Evolutionary conservation across 2,113 vertebrate species (phyloP).

Genomic region (Lagenorhynchus albirostris): DNA sequence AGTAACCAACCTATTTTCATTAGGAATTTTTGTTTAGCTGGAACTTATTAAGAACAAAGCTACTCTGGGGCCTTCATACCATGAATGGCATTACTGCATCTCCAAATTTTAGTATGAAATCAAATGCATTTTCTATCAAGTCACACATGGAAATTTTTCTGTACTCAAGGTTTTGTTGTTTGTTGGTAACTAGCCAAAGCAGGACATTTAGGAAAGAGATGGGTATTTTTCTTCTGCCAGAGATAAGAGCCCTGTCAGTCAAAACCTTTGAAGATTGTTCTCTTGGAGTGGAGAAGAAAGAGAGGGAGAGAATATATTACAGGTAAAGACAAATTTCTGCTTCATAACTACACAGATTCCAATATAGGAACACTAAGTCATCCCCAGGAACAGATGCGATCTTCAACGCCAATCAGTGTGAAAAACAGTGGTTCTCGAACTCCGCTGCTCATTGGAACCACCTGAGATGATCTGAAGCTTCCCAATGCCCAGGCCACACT

Average conservation of each 20-base stretch:
- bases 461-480: neutral
- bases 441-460: neutral
- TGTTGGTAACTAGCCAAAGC: slow-evolving; percentile 15
- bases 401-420: slow-evolving; percentile 13
- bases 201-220: neutral
- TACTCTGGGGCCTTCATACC: neutral
- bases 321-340: neutral
- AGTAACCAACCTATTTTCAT: neutral
- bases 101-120: slow-evolving; percentile 9
- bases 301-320: neutral
- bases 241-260: neutral
- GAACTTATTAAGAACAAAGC: neutral
- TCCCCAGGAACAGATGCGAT: neutral
- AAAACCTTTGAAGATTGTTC: neutral
- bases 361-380: neutral
- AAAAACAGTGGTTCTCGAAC: neutral
- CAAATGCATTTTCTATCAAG: neutral
- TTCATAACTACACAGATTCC: slow-evolving; percentile 21
- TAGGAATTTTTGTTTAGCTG: neutral
- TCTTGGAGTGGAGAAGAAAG: neutral
- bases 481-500: neutral
- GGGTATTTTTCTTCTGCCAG: neutral
- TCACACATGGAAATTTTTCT: neutral
- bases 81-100: neutral
- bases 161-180: slow-evolving; percentile 21